A percentile compares a stretch with the other conserved stretches of the same genome.
Conservation (phyloP, 2,888 invertebrate species). For the Hirtodrosophila alboralis region DNA sequence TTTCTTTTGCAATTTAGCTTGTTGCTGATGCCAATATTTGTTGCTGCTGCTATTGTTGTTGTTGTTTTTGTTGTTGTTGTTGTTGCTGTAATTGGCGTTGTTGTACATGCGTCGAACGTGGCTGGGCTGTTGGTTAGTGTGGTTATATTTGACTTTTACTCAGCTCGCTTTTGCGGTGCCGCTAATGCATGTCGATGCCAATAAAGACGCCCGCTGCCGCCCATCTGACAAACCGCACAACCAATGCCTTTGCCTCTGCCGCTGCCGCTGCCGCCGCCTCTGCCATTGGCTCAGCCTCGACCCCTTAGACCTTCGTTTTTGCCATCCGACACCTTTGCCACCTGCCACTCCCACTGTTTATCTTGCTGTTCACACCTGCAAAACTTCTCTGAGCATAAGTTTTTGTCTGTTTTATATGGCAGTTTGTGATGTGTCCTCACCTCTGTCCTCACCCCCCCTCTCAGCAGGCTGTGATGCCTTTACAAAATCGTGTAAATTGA, state of each 20-base stretch:
- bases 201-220: conserved; percentile 44
- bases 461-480: conserved; percentile 54
- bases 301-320: no score
- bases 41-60: conserved; percentile 14
- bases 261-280: conserved; percentile 6
- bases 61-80: conserved; percentile 17
- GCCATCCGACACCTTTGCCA: no score
- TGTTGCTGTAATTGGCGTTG: conserved; percentile 56
- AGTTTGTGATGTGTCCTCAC: conserved; percentile 18
- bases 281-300: background rate
- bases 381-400: conserved; percentile 65
- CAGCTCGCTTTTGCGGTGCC: conserved; percentile 61
- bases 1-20: conserved; percentile 76
- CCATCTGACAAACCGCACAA: conserved; percentile 14
- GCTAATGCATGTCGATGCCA: conserved; percentile 78
- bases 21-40: conserved; percentile 51
- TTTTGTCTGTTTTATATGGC: conserved; percentile 56
- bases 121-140: conserved; percentile 54
- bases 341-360: conserved; percentile 51
- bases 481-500: conserved; percentile 80
- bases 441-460: background rate
- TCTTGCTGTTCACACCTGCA: conserved; percentile 76
- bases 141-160: conserved; percentile 74
- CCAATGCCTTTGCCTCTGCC: conserved; percentile 8
- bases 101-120: conserved; percentile 61